Evolutionary conservation across 2,888 invertebrate genomes (phyloP), one percentile per base, ranked within the genome.

Genomic region (Pinctada fucata): DNA sequence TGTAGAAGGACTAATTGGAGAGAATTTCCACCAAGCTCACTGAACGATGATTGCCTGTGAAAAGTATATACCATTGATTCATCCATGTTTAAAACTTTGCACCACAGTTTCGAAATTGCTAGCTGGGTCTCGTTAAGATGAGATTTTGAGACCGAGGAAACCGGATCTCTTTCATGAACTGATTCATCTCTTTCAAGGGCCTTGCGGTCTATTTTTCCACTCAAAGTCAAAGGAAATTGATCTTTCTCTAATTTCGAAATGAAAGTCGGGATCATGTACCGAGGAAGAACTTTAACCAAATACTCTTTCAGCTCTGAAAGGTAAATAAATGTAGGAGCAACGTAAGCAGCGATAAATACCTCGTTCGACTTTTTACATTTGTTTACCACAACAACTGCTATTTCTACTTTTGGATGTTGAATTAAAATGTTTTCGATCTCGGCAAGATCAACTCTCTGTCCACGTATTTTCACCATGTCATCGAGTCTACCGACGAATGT

Each of bases 381-480:
- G 70, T 87, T 86, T 5, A 82, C 80, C 13, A 88, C 86, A 16
- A 87, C 88, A 1, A 86, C 85, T 6, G 85, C 86, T 75, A 86
- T 79, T 6, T 87, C 85, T n/a, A 88, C 83, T 74, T 84, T 85
- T 3, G 84, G 80, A 71, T 88, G 86, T 73, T 88, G 88, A 64
- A 86, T 84, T 4, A 88, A 78, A 2, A 87, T 83, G 67, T 86
- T 86, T 65, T 97, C 97, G 0, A 97, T 95, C 93, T 97, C 97
- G 2, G 95, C 94, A 71, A 97, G 93, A 90, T 97, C 97, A 0
- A 97, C 96, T 8, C 97, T 93, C 89, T 97, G 96, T 0, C 97
- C 97, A 67, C 89, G 79, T 47, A 89, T 84, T 71, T 89, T 89
- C 0, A 89, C 80, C 97, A 94, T 75, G 97, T 95, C 94, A 97